Conservation (phyloP, 2,113 vertebrate genomes). For the Sakesphorus luctuosus region DNA sequence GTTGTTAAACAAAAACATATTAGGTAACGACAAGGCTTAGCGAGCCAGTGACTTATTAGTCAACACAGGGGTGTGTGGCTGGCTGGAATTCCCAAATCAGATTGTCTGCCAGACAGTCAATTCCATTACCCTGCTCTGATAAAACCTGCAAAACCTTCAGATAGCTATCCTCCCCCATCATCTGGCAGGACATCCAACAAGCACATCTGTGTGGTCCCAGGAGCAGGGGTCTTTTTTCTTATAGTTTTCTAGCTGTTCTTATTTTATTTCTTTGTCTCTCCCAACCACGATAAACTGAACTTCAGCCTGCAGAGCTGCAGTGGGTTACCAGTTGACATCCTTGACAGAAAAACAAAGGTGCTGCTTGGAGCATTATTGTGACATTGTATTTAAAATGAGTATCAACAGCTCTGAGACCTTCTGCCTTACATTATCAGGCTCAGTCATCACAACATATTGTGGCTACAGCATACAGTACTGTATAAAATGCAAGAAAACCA, state of each 20-base stretch:
- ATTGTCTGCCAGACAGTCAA: constrained; percentile 49
- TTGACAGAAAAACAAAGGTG: neutral
- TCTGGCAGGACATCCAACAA: neutral
- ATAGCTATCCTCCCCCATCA: neutral
- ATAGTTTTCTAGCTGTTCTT: neutral
- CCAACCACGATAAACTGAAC: neutral
- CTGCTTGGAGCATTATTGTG: neutral
- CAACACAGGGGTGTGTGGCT: constrained; percentile 32
- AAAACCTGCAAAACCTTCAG: constrained; percentile 37
- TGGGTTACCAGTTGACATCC: neutral
- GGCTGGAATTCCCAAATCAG: constrained; percentile 68
- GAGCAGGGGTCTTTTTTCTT: neutral
- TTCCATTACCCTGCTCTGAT: constrained; percentile 44
- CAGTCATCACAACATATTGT: neutral
- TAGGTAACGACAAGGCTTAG: constrained; percentile 39
- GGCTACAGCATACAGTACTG: neutral
- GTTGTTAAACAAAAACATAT: constrained; percentile 18
- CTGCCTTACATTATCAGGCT: neutral
- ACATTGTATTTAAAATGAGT: neutral
- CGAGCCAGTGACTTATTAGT: constrained; percentile 50
- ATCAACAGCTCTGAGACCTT: neutral
- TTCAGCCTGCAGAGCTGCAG: neutral
- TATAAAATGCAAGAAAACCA: neutral
- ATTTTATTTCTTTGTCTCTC: neutral
- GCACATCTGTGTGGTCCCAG: neutral